Conservation (phyloP, 2,797 vertebrate genomes). For the Potorous gilbertii region DNA sequence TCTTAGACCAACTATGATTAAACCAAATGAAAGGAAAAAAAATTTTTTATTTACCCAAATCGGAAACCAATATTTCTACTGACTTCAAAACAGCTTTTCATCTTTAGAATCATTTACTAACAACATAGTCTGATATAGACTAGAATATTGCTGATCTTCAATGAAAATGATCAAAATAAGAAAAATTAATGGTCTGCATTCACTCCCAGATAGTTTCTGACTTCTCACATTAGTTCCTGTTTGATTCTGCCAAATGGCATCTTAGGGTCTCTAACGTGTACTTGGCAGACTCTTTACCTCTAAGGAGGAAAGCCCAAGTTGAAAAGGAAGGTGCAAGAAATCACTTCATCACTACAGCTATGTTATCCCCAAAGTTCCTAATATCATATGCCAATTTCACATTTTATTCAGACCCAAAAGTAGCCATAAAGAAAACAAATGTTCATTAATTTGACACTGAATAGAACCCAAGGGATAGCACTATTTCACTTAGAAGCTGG, state of each 20-base stretch:
- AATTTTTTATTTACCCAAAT: background rate
- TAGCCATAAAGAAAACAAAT: constrained; percentile 3
- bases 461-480: background rate
- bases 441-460: constrained; percentile 9
- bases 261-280: background rate
- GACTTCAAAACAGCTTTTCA: background rate
- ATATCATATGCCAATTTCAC: background rate
- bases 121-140: background rate
- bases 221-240: background rate
- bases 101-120: background rate
- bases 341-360: background rate
- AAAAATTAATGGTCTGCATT: background rate
- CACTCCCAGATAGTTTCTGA: background rate
- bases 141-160: background rate
- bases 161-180: background rate
- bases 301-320: background rate
- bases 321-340: background rate
- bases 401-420: background rate
- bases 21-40: background rate
- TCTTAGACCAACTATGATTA: background rate
- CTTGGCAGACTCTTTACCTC: background rate
- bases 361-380: background rate
- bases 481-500: background rate
- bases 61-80: background rate
- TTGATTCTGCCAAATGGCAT: background rate